Evolutionary conservation across 2,797 vertebrate species (phyloP).

Genomic region (Galagoides demidoff): DNA sequence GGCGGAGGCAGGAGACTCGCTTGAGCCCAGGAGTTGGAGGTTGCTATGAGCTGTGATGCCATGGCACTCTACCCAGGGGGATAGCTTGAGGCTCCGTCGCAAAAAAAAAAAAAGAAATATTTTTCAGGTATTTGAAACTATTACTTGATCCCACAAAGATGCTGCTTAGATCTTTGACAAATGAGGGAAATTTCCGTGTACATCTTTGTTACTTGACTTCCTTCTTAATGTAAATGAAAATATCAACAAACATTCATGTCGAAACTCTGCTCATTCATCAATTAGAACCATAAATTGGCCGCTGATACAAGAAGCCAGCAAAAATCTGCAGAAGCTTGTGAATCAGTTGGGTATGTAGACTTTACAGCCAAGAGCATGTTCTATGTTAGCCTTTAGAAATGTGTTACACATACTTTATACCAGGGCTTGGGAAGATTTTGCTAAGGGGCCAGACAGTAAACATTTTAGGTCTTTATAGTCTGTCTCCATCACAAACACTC

Average conservation of each 20-base stretch:
- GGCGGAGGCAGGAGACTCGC: too few species aligned
- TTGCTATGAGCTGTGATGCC: too few species aligned
- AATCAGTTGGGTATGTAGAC: not conserved
- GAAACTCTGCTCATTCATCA: not conserved
- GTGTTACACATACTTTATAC: not conserved
- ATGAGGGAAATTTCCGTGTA: not conserved
- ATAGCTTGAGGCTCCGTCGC: too few species aligned
- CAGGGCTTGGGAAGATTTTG: not conserved
- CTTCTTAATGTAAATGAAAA: not conserved
- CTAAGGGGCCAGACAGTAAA: not conserved
- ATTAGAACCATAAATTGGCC: not conserved
- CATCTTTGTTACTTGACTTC: not conserved
- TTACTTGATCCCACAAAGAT: not conserved
- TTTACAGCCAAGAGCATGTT: not conserved
- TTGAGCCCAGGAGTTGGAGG: too few species aligned
- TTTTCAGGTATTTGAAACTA: not conserved
- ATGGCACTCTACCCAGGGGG: not conserved
- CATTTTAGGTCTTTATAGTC: not conserved
- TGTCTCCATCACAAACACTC: not conserved
- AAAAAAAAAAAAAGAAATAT: not conserved
- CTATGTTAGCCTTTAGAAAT: not conserved
- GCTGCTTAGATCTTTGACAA: not conserved
- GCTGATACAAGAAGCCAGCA: not conserved
- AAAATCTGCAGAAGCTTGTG: not conserved
- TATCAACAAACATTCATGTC: not conserved